Conservation (phyloP, 2,797 vertebrate species). For the Characodon lateralis region DNA sequence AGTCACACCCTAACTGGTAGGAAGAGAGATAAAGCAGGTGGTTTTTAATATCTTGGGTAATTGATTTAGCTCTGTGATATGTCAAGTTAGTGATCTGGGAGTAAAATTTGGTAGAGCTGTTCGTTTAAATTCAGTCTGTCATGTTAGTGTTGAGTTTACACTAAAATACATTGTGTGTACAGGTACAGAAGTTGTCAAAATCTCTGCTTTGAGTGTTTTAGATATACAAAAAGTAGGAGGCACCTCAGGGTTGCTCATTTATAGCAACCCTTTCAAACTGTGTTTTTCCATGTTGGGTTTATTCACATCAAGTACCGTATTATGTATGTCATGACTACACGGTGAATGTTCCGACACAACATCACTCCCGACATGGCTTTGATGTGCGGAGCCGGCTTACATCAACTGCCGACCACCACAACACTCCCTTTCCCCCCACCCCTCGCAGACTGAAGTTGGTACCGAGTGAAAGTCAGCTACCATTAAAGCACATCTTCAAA, state of each 20-base stretch:
- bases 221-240: slow-evolving; percentile 12
- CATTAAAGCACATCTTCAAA: slow-evolving; percentile 27
- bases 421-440: not conserved
- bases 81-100: slow-evolving; percentile 1
- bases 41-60: not conserved
- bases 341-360: slow-evolving; percentile 59
- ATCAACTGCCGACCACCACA: slow-evolving; percentile 49
- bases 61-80: slow-evolving; percentile 4
- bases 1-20: not conserved
- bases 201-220: slow-evolving; percentile 7
- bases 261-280: slow-evolving; percentile 38
- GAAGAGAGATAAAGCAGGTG: not conserved
- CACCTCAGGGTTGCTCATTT: slow-evolving; percentile 19
- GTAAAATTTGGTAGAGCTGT: slow-evolving; percentile 11
- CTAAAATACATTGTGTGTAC: not conserved
- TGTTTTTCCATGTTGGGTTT: slow-evolving; percentile 38
- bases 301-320: slow-evolving; percentile 40
- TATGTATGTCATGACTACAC: slow-evolving; percentile 47
- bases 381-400: slow-evolving; percentile 45
- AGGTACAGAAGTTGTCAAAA: slow-evolving; percentile 20
- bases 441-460: slow-evolving; percentile 31
- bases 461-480: slow-evolving; percentile 39
- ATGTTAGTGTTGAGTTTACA: slow-evolving; percentile 10
- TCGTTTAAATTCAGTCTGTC: slow-evolving; percentile 15
- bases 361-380: slow-evolving; percentile 59